Evolutionary conservation across 2,797 vertebrate species (phyloP).

Genomic region (Mormyrops boulengeri): DNA sequence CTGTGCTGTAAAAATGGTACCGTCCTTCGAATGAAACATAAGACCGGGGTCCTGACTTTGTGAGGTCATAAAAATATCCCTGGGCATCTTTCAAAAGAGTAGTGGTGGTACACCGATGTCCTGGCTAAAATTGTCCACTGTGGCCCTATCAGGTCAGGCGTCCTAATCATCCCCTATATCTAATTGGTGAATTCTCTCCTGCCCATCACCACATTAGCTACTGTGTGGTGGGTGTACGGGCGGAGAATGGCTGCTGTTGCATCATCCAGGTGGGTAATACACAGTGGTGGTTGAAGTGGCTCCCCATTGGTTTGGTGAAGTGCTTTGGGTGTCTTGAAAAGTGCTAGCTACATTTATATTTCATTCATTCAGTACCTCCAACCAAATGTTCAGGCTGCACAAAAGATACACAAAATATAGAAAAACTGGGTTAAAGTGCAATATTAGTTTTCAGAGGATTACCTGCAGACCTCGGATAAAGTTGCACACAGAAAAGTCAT

Average conservation of each 20-base stretch:
- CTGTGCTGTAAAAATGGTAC: not conserved
- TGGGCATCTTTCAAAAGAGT: not conserved
- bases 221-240: no score
- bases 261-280: no score
- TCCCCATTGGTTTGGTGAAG: not conserved
- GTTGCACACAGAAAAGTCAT: constrained; percentile 93
- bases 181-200: not conserved
- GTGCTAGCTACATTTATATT: not conserved
- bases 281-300: not conserved
- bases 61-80: not conserved
- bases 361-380: not conserved
- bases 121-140: not conserved
- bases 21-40: not conserved
- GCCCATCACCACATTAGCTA: not conserved
- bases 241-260: not conserved
- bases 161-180: not conserved
- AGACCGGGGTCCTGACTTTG: not conserved
- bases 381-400: not conserved
- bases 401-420: not conserved
- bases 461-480: constrained; percentile 97
- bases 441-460: constrained; percentile 25
- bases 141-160: not conserved
- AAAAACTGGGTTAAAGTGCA: not conserved
- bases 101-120: not conserved
- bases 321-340: not conserved